A percentile compares a stretch with the other conserved stretches of the same genome.
Evolutionary conservation across 2,888 invertebrate genomes (phyloP).

Genomic region (Meteorus colon): DNA sequence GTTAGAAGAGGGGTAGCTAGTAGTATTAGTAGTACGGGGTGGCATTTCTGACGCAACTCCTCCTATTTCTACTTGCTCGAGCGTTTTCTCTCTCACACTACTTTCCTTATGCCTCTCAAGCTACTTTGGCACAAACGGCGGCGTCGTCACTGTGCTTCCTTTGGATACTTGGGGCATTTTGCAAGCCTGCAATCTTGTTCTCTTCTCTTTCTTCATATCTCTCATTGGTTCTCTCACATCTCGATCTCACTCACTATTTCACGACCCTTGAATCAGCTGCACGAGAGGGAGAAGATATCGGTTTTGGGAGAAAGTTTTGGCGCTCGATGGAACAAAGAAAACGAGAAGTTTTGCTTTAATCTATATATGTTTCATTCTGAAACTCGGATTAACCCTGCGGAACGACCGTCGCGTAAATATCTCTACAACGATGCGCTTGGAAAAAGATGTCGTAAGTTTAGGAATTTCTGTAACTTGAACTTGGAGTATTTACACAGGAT

Average conservation of each 20-base stretch:
- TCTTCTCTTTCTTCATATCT: constrained; percentile 30
- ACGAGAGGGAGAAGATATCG: constrained; percentile 23
- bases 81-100: constrained; percentile 38
- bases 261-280: constrained; percentile 18
- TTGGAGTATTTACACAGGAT: constrained; percentile 14
- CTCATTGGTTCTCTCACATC: neutral
- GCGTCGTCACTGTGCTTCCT: constrained; percentile 35
- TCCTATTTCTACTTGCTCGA: constrained; percentile 50
- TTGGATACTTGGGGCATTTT: constrained; percentile 24
- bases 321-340: constrained; percentile 33
- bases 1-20: constrained; percentile 13
- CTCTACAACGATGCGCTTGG: constrained; percentile 47
- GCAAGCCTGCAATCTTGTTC: constrained; percentile 38
- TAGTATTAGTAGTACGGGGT: constrained; percentile 13
- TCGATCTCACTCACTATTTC: neutral
- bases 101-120: constrained; percentile 43
- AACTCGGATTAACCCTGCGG: constrained; percentile 54
- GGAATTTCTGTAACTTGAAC: constrained; percentile 52
- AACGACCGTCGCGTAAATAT: constrained; percentile 52
- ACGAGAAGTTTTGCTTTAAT: constrained; percentile 5
- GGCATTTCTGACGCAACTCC: constrained; percentile 46
- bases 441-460: constrained; percentile 58
- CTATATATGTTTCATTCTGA: constrained; percentile 10
- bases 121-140: constrained; percentile 46
- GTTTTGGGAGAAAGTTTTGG: constrained; percentile 21